Percentiles rank a stretch among this genome's conserved stretches.
Conservation (phyloP, 2,888 invertebrate species). For the Cremastinae sp. region DNA sequence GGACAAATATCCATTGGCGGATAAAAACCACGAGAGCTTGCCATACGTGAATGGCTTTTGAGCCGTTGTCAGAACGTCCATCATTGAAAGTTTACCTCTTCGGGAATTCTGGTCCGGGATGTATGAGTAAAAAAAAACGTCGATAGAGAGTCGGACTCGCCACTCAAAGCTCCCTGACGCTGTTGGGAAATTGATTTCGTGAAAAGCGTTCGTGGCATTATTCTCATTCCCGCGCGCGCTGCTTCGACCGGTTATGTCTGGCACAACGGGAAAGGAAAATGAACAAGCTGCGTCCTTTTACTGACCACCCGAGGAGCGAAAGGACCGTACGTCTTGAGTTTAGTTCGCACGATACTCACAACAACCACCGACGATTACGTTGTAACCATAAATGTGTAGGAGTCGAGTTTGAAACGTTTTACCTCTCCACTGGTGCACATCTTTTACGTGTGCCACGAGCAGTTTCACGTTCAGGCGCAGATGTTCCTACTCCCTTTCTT, state of each 20-base stretch:
- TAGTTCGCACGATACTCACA: neutral
- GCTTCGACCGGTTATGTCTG: conserved; percentile 20
- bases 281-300: conserved; percentile 50
- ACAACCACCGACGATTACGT: conserved; percentile 8
- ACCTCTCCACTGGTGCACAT: conserved; percentile 16
- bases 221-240: conserved; percentile 33
- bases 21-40: neutral
- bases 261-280: conserved; percentile 30
- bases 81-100: neutral
- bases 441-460: conserved; percentile 14
- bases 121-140: conserved; percentile 37
- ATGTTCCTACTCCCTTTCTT: too few species aligned
- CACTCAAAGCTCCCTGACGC: conserved; percentile 33
- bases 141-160: conserved; percentile 15
- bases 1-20: neutral
- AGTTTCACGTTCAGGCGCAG: neutral
- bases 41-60: neutral
- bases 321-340: neutral
- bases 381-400: conserved; percentile 51
- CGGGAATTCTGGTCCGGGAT: neutral
- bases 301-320: conserved; percentile 13
- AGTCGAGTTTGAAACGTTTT: conserved; percentile 48
- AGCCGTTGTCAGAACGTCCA: conserved; percentile 2
- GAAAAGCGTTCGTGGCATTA: conserved; percentile 24
- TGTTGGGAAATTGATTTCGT: conserved; percentile 58